A percentile compares a stretch with the other conserved stretches of the same genome.
phyloP scores from a whole-genome alignment of 2,113 vertebrate species.

The Mohoua ochrocephala region DNA sequence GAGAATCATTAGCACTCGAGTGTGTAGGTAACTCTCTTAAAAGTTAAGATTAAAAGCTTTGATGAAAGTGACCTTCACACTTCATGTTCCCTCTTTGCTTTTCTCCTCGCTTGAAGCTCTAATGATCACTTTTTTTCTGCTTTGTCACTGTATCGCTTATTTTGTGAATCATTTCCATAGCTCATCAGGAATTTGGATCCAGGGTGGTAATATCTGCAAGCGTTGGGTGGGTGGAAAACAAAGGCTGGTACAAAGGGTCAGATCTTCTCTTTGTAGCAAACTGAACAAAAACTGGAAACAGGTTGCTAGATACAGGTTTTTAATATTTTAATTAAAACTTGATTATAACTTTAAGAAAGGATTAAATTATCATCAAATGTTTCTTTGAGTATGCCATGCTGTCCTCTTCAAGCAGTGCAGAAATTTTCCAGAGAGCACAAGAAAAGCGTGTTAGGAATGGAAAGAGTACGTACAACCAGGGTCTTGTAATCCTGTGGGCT shows the following conservation, averaged over 20 bases:
- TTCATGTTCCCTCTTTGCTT: neutral
- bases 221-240: neutral
- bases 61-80: neutral
- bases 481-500: neutral
- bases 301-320: neutral
- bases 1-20: neutral
- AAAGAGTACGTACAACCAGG: neutral
- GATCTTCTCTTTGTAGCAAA: neutral
- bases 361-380: neutral
- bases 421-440: neutral
- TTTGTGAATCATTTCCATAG: neutral
- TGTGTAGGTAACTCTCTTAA: neutral
- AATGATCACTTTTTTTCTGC: neutral
- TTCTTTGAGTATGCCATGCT: neutral
- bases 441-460: neutral
- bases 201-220: neutral
- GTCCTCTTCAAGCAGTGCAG: neutral
- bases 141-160: neutral
- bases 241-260: neutral
- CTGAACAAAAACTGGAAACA: neutral
- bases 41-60: conserved; percentile 26
- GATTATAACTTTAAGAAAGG: neutral
- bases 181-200: neutral
- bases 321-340: neutral
- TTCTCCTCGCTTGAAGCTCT: neutral